Evolutionary conservation across 2,113 vertebrate species (phyloP), one percentile per base, ranked within the genome.

Genomic region (Apistogramma diplotaenia): DNA sequence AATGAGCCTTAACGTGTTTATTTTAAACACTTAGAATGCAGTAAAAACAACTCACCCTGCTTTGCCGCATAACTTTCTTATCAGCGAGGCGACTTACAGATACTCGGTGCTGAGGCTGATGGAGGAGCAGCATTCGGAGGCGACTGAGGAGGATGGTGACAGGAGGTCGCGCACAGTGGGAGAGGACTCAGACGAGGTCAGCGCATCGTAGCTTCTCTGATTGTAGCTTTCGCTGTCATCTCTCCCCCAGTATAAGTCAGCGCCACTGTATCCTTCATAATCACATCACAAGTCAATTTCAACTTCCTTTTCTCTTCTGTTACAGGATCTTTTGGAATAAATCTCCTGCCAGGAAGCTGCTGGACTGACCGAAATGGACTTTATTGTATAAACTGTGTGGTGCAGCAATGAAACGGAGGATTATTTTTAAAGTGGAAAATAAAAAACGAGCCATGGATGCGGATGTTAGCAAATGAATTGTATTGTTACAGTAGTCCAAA

Each of bases 141-240:
- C 60, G 76, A 82, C 82, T n/a, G 91, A 88, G 60, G 87, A 83
- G 33, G 88, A 84, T 29, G 73, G 71, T 5, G 83, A 89, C 79
- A 74, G 62, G 54, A 81, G 80, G 79, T 79, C 78, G 8, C 3
- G 51, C 83, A 84, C 46, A 29, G 84, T 73, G n/a, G 91, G 79
- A 72, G 89, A 93, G 55, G 94, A 94, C 72, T 95, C 94, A 65
- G 95, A 95, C 33, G 93, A 95, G 94, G 94, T 95, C 77, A 78
- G 85, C 65, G 62, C 62, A 59, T 85, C 53, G 6, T 27, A 53
- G 74, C 78, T 59, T 75, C 54, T 65, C 58, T 76, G 77, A 79
- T 83, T 75, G 82, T 79, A 40, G 71, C 72, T 77, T 80, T 81
- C 62, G 25, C 76, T 87, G 76, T 85, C 72, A 53, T 75, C 71